Evolutionary conservation across 2,888 invertebrate genomes (phyloP).

Genomic region (Disparrhopalites patrizii): DNA sequence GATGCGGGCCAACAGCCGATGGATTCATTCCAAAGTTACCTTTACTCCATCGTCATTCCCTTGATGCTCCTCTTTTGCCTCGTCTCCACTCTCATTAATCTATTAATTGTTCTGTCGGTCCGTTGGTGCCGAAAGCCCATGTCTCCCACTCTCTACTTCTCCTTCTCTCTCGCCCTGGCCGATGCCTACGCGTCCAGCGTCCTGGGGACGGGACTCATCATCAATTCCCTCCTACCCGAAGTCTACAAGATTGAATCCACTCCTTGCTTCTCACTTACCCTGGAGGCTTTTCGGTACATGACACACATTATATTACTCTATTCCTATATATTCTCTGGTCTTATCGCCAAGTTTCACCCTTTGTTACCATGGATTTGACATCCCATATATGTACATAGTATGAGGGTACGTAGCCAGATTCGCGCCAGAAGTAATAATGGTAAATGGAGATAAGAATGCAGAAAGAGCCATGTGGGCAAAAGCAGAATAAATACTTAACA

Average conservation of each 20-base stretch:
- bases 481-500: no score
- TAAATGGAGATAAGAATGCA: no score
- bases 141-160: constrained; percentile 60
- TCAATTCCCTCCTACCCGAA: constrained; percentile 57
- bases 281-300: constrained; percentile 54
- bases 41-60: constrained; percentile 41
- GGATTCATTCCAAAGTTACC: constrained; percentile 1
- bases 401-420: no score
- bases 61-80: constrained; percentile 55
- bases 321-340: no score
- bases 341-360: no score
- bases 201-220: constrained; percentile 56
- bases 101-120: constrained; percentile 57
- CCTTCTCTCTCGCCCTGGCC: constrained; percentile 59
- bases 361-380: no score
- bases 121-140: constrained; percentile 59
- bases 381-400: no score
- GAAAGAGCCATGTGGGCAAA: no score
- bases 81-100: constrained; percentile 57
- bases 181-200: constrained; percentile 58
- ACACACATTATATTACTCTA: no score
- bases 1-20: no score
- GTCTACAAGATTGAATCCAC: constrained; percentile 52
- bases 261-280: constrained; percentile 49
- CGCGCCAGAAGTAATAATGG: no score